Base-by-base conservation (phyloP, 2,797 vertebrate species). In the Diplodus puntazzo region DNA sequence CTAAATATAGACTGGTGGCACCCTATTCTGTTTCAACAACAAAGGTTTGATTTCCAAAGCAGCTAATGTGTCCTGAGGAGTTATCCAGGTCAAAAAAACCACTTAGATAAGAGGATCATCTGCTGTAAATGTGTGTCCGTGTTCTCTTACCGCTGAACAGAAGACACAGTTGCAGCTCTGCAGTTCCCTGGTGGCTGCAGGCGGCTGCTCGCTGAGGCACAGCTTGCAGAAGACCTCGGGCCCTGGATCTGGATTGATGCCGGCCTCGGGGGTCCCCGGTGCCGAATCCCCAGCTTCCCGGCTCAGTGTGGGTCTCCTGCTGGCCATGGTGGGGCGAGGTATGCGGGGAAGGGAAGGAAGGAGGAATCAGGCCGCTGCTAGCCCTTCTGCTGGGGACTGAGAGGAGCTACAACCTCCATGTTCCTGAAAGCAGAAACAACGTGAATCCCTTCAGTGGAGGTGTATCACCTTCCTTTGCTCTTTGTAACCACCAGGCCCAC, bases 111-210 rank as follows among this genome's bases (percentile, higher is more conserved):
- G 50, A 68, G 18, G 20, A 25, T 49, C 8, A 52, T 42, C 20
- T 60, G 2, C 18, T 63, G 4, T 72, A 46, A 46, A 21, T 59
- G 16, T 17, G 5, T 16, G 30, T 17, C 63, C 0, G 4, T 30
- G 12, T 78, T 66, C 72, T 77, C 93, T 93, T 93, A 99, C 98
- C 79, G 81, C 86, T 64, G 96, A 96, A 83, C 98, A 99, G 87
- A 97, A 99, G 85, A 96, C 90, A 74, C 98, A 99, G 86, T 53
- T 93, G 92, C 98, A 99, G 87, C 95, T 94, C 79, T 95, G 95
- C 88, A 99, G 95, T 13, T 89, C 92, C 71, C 93, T 97, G 90
- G 95, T 96, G 85, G 96, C 95, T 79, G 95, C 93, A 61, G 92
- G 58, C 23, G 96, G 93, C 83, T 96, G 96, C 87, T 97, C 96